phyloP scores from a whole-genome alignment of 2,888 invertebrate species.

The Drosophila tripunctata region DNA sequence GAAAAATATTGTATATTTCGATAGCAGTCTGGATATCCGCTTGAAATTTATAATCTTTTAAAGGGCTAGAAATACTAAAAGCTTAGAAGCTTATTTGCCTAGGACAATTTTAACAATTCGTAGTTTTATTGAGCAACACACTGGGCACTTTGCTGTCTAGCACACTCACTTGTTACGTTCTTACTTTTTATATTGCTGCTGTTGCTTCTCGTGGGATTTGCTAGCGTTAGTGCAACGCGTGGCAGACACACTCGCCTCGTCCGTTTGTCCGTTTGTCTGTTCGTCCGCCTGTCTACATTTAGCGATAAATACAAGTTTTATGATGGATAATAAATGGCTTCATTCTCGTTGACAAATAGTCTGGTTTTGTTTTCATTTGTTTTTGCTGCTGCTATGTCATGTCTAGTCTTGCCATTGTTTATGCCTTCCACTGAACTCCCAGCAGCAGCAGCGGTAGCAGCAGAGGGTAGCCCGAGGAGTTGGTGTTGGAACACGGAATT shows the following conservation, averaged over 20 bases:
- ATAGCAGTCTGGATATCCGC: too few species aligned
- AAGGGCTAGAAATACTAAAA: too few species aligned
- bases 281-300: constrained; percentile 56
- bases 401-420: constrained; percentile 36
- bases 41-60: too few species aligned
- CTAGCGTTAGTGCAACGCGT: constrained; percentile 41
- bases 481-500: constrained; percentile 2
- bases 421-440: constrained; percentile 13
- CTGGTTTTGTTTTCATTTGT: constrained; percentile 79
- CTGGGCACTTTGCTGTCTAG: neutral
- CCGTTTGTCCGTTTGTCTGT: neutral
- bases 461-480: neutral
- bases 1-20: too few species aligned
- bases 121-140: too few species aligned
- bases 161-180: neutral
- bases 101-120: too few species aligned
- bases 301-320: constrained; percentile 82
- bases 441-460: neutral
- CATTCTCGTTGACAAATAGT: constrained; percentile 82
- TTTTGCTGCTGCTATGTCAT: constrained; percentile 30
- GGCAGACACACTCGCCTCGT: constrained; percentile 28
- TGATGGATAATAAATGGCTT: constrained; percentile 83
- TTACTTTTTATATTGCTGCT: constrained; percentile 1
- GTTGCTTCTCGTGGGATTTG: constrained; percentile 59
- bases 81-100: too few species aligned